A percentile compares a stretch with the other conserved stretches of the same genome.
Evolutionary conservation across 2,113 vertebrate genomes (phyloP).

Genomic region (Clarias gariepinus): DNA sequence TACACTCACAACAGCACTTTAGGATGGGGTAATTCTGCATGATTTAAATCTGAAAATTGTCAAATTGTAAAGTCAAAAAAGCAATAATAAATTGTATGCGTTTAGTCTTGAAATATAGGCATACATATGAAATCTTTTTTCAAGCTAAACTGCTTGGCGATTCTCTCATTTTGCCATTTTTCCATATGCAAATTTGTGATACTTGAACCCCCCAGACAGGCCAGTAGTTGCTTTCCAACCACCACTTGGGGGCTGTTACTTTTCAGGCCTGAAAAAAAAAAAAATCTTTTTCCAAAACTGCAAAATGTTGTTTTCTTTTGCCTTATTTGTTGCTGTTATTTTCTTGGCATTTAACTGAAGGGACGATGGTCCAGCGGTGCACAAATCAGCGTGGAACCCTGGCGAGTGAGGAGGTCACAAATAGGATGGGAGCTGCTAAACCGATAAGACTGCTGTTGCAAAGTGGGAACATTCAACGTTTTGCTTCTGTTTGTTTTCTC

Average conservation of each 20-base stretch:
- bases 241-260: slow-evolving; percentile 15
- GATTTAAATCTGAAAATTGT: too few species aligned
- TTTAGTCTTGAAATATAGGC: neutral
- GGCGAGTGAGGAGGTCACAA: slow-evolving; percentile 33
- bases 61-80: neutral
- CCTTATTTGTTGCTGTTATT: slow-evolving; percentile 25
- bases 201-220: neutral
- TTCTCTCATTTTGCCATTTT: neutral
- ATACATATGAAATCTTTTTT: neutral
- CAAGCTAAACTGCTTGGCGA: neutral
- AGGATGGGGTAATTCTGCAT: neutral
- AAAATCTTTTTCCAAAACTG: neutral
- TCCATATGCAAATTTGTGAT: neutral
- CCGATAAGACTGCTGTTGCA: slow-evolving; percentile 52
- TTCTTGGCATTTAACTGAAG: slow-evolving; percentile 39
- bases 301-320: neutral
- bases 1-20: neutral
- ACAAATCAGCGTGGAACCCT: slow-evolving; percentile 41
- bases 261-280: neutral
- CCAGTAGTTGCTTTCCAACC: neutral
- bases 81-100: too few species aligned
- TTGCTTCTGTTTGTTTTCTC: slow-evolving; percentile 27
- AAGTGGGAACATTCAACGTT: slow-evolving; percentile 37
- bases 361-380: slow-evolving; percentile 30
- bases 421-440: slow-evolving; percentile 51